Conservation (phyloP, 2,888 invertebrate genomes). For the Diadromus collaris region DNA sequence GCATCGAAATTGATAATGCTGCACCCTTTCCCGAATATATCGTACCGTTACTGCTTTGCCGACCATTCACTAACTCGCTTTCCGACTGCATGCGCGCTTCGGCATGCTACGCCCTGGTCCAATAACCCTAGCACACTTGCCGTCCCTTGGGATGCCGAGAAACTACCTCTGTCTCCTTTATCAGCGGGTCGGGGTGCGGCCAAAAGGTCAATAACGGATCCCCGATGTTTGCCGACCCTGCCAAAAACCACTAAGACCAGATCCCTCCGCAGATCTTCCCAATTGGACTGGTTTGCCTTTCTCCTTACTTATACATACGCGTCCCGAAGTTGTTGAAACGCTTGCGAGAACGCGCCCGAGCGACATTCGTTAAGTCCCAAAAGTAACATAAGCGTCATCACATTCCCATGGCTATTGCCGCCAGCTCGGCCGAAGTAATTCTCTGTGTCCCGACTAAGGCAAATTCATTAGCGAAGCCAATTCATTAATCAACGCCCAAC, state of each 20-base stretch:
- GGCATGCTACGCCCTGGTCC: background rate
- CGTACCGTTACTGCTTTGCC: background rate
- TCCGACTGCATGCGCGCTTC: background rate
- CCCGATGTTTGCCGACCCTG: slow-evolving; percentile 17
- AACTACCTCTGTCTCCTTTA: background rate
- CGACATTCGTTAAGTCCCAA: slow-evolving; percentile 19
- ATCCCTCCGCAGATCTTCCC: background rate
- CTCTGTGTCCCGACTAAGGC: background rate
- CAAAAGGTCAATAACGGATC: slow-evolving; percentile 28
- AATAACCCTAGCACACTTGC: background rate
- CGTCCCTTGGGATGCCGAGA: background rate
- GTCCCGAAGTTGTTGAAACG: background rate
- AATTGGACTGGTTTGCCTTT: background rate
- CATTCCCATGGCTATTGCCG: slow-evolving; percentile 8
- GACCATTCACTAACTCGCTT: slow-evolving; percentile 5
- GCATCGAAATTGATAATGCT: slow-evolving; percentile 10
- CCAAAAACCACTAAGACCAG: background rate
- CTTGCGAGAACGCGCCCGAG: background rate
- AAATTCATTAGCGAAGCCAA: slow-evolving; percentile 35
- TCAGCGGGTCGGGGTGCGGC: background rate
- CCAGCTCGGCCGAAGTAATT: background rate
- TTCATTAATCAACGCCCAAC: slow-evolving; percentile 38
- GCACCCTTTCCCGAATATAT: slow-evolving; percentile 8
- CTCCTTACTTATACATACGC: slow-evolving; percentile 15
- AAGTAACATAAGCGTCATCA: slow-evolving; percentile 9